Evolutionary conservation across 2,888 invertebrate genomes (phyloP).

Genomic region (Sarcophaga rosellei): DNA sequence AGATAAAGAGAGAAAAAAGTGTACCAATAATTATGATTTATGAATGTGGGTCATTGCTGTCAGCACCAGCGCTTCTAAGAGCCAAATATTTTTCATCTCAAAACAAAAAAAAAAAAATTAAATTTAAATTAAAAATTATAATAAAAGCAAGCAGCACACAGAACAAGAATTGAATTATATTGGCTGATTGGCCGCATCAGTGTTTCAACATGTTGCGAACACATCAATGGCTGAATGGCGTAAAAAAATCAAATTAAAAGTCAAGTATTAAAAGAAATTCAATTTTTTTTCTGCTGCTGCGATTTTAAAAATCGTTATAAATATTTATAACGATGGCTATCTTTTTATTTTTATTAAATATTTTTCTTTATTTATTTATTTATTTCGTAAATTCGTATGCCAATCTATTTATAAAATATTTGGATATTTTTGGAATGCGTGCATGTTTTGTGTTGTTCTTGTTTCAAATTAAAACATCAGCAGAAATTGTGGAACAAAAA

Average conservation of each 20-base stretch:
- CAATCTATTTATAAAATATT: not conserved
- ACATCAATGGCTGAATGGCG: not conserved
- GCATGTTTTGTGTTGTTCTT: not conserved
- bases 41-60: slow-evolving; percentile 79
- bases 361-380: too few species aligned
- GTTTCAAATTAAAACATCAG: not conserved
- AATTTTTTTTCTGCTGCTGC: not conserved
- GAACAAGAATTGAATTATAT: not conserved
- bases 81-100: slow-evolving; percentile 7
- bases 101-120: not conserved
- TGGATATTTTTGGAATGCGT: not conserved
- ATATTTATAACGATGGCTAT: too few species aligned
- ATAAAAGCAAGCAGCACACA: not conserved
- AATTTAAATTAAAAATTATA: not conserved
- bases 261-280: not conserved
- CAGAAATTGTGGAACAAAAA: not conserved
- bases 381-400: too few species aligned
- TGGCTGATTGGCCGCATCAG: not conserved
- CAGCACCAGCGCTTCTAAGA: slow-evolving; percentile 67
- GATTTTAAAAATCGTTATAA: too few species aligned
- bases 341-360: too few species aligned
- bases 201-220: not conserved
- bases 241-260: not conserved
- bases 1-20: slow-evolving; percentile 25
- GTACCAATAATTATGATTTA: slow-evolving; percentile 75